Evolutionary conservation across 2,888 invertebrate genomes (phyloP).

Genomic region (Acleris laterana): DNA sequence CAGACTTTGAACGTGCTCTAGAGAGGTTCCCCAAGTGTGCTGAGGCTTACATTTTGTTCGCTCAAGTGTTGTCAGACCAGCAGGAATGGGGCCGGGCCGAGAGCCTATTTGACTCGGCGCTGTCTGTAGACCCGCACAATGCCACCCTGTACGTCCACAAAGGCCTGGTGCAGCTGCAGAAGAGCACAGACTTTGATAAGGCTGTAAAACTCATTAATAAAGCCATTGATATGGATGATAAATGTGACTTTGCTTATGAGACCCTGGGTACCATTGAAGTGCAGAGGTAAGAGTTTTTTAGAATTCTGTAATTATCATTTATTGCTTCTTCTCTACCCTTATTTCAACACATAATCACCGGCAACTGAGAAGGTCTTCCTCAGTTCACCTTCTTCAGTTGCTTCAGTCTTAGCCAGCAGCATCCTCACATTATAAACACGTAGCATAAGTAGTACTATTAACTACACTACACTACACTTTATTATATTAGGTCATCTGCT

Average conservation of each 20-base stretch:
- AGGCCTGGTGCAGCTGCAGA: conserved; percentile 92
- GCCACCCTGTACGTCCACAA: conserved; percentile 94
- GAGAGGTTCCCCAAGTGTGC: conserved; percentile 92
- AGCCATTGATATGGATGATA: conserved; percentile 94
- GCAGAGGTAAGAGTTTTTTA: conserved; percentile 87
- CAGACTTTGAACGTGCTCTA: conserved; percentile 90
- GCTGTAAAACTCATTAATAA: conserved; percentile 91
- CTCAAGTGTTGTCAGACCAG: conserved; percentile 94
- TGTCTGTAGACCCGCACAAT: conserved; percentile 92
- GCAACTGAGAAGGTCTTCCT: too few relatives aligned
- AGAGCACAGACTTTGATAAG: conserved; percentile 92
- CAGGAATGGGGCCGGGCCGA: conserved; percentile 93
- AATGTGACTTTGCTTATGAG: conserved; percentile 97
- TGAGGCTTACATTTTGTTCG: conserved; percentile 95
- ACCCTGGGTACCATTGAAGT: conserved; percentile 97
- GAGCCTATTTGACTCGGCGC: conserved; percentile 90
- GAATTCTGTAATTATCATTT: too few relatives aligned
- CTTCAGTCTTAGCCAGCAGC: too few relatives aligned
- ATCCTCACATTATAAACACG: too few relatives aligned
- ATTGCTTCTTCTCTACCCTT: too few relatives aligned
- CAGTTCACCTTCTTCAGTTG: too few relatives aligned
- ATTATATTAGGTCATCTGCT: too few relatives aligned
- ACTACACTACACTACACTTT: too few relatives aligned
- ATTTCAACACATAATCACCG: too few relatives aligned
- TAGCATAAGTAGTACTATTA: too few relatives aligned